Percentiles rank a stretch among this genome's conserved stretches.
Evolutionary conservation across 2,888 invertebrate genomes (phyloP).

Genomic region (Rotaria sp.): DNA sequence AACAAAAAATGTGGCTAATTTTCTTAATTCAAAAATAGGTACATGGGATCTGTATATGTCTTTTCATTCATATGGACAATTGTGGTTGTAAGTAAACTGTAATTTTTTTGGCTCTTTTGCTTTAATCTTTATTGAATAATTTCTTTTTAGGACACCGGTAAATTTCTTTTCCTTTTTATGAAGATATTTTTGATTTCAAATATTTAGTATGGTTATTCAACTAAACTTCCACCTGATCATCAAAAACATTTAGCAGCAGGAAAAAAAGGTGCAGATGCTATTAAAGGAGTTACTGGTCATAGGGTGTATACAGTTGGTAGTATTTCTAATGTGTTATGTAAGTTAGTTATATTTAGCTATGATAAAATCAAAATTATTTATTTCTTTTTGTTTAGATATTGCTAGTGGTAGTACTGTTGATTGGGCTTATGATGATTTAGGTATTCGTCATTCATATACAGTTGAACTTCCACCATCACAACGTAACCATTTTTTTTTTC

Average conservation of each 20-base stretch:
- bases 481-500: not conserved
- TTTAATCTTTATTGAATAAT: not conserved
- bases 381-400: not conserved
- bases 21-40: not conserved
- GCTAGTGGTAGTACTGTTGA: constrained; percentile 3
- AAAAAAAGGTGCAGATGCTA: constrained; percentile 21
- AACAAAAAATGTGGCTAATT: constrained; percentile 24
- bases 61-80: constrained; percentile 32
- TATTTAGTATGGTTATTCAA: constrained; percentile 37
- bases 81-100: not conserved
- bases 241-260: not conserved
- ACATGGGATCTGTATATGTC: constrained; percentile 39
- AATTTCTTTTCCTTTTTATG: constrained; percentile 15
- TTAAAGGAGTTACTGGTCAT: not conserved
- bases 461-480: not conserved
- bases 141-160: not conserved
- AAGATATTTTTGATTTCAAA: not conserved
- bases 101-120: no score
- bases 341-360: not conserved
- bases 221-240: constrained; percentile 8
- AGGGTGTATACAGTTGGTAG: not conserved
- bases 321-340: not conserved
- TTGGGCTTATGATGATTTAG: not conserved
- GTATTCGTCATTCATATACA: not conserved
- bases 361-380: not conserved